Evolutionary conservation across 2,888 invertebrate genomes (phyloP).

Genomic region (Andrena praecox): DNA sequence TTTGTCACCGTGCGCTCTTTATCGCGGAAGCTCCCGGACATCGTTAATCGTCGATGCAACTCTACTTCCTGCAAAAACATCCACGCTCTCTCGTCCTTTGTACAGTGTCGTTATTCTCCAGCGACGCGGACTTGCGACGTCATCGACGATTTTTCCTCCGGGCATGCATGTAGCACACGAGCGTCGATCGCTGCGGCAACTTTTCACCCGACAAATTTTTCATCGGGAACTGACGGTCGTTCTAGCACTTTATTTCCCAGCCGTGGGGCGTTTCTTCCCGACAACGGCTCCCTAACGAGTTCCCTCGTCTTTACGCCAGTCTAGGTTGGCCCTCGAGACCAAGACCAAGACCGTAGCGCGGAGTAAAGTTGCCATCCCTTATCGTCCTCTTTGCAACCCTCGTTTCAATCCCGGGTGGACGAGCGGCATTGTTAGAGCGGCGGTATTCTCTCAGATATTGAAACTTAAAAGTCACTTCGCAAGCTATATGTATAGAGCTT

Average conservation of each 20-base stretch:
- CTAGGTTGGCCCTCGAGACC: background rate
- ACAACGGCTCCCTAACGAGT: background rate
- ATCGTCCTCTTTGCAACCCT: too few species aligned
- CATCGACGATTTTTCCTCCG: too few species aligned
- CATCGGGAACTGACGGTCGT: too few species aligned
- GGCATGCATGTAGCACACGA: too few species aligned
- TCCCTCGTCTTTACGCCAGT: background rate
- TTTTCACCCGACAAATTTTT: background rate
- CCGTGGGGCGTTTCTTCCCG: background rate
- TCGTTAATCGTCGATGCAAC: background rate
- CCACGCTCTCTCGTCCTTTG: background rate
- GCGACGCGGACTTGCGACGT: background rate
- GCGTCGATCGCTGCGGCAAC: too few species aligned
- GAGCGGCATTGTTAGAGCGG: too few species aligned
- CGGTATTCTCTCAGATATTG: too few species aligned
- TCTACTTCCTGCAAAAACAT: background rate
- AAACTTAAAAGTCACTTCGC: too few species aligned
- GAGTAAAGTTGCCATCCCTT: background rate
- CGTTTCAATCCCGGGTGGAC: too few species aligned
- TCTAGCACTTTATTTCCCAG: background rate
- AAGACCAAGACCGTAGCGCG: background rate
- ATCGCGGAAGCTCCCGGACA: slow-evolving; percentile 7
- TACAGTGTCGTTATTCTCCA: background rate
- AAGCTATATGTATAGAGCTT: too few species aligned
- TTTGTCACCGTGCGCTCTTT: slow-evolving; percentile 1